These are phyloP conservation scores for Ooceraea biroi DNA, from an alignment of 1,140 invertebrate genomes.

Conservation along the genomic window DNA sequence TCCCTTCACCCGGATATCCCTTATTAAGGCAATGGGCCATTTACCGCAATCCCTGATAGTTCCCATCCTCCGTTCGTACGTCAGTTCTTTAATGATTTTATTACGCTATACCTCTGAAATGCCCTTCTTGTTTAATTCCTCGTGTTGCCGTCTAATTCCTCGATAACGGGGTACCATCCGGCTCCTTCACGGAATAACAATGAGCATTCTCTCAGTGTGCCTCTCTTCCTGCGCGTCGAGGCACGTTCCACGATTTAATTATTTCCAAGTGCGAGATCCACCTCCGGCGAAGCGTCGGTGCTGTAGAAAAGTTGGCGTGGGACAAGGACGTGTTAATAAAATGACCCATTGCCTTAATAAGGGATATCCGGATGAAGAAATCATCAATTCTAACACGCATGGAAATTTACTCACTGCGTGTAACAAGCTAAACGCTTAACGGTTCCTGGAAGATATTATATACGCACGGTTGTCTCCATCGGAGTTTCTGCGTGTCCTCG, in stretches of 20 bases:
- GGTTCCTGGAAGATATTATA: conserved; percentile 36
- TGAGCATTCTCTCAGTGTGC: conserved; percentile 34
- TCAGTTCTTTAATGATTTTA: conserved; percentile 71
- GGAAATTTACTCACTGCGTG: conserved; percentile 49
- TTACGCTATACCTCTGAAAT: conserved; percentile 35
- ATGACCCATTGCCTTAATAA: conserved; percentile 56
- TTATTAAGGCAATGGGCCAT: conserved; percentile 56
- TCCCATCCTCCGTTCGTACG: not conserved
- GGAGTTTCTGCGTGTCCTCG: conserved; percentile 14
- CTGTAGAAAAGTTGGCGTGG: conserved; percentile 62
- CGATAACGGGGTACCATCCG: conserved; percentile 67
- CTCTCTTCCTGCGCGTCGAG: conserved; percentile 5
- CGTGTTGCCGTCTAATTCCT: conserved; percentile 67
- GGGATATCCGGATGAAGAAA: not conserved
- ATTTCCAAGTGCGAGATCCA: conserved; percentile 59
- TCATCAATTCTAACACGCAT: conserved; percentile 40
- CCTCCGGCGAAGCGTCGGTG: not conserved
- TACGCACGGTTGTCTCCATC: conserved; percentile 33
- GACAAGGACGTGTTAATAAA: no score
- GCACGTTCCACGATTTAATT: conserved; percentile 70
- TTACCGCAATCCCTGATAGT: conserved; percentile 23
- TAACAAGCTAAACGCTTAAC: conserved; percentile 54
- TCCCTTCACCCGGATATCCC: not conserved
- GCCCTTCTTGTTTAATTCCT: conserved; percentile 71
- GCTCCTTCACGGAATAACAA: conserved; percentile 70